Base-by-base conservation (phyloP, 2,888 invertebrate species). In the Sialis lutaria region DNA sequence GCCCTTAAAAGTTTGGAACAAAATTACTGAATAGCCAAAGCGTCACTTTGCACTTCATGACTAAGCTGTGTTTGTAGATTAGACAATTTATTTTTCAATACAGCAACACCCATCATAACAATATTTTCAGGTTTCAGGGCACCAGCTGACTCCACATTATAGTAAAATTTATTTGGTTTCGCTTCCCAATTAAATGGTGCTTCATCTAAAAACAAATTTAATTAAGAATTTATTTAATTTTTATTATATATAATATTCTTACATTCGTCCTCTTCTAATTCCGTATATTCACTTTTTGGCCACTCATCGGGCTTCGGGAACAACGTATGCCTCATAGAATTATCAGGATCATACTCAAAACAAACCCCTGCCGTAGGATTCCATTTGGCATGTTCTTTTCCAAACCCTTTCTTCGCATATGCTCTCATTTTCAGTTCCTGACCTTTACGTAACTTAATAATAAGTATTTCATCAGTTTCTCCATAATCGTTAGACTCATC, bases 321-420 rank as follows among this genome's bases (percentile, higher is more conserved):
- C 34, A 93, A 69, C 2, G 97, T 98, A 60, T 98, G 98, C 39
- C 92, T 73, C 79, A 99, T 86, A 0, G 86, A 72, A 69, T 98
- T 98, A 61, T 98, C 98, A 0, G 98, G 98, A 68, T 99, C 98
- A 68, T 99, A 99, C 65, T 99, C 98, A 67, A 99, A 99, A 45
- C 88, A 86, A 1, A 98, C 96, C 40, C 96, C 96, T 44, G 91
- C 90, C 0, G 98, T 98, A 4, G 98, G 98, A 69, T 97, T 98
- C 98, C 98, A 98, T 65, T 98, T 98, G 0, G 98, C 98, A 69
- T 99, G 98, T 63, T 99, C 98, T 61, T 98, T 98, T 1, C 96
- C 93, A 69, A 93, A 92, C 57, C 77, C 76, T 70, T 98, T 98
- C 58, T 96, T 93, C 0, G 97, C 98, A 69, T 91, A 97, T 1